Evolutionary conservation across 2,113 vertebrate genomes (phyloP).

Genomic region (Callithrix jacchus): DNA sequence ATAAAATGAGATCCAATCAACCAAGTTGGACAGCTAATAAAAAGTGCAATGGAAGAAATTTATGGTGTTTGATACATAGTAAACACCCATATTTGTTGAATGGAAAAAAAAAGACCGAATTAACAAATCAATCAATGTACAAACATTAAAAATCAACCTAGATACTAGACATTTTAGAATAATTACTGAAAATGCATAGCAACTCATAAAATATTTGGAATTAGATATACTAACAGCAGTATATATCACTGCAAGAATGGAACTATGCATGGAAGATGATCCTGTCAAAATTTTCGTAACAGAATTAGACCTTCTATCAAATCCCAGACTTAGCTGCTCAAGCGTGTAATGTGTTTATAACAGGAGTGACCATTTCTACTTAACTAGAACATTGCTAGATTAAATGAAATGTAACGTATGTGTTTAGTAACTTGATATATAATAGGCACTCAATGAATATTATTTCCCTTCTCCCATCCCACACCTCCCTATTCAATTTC

Average conservation of each 20-base stretch:
- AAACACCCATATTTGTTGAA: constrained; percentile 8
- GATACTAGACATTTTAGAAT: background rate
- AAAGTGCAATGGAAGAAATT: background rate
- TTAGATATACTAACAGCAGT: background rate
- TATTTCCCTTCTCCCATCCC: background rate
- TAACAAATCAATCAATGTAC: background rate
- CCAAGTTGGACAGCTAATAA: background rate
- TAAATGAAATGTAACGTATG: background rate
- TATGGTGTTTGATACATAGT: background rate
- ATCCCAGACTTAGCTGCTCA: background rate
- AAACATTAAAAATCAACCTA: constrained; percentile 1
- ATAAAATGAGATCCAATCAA: constrained; percentile 8
- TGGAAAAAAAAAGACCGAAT: background rate
- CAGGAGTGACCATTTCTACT: background rate
- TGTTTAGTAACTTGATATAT: background rate
- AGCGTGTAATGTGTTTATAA: background rate
- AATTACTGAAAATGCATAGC: background rate
- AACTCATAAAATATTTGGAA: constrained; percentile 26
- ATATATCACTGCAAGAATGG: background rate
- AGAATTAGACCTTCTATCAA: background rate
- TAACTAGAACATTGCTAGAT: background rate
- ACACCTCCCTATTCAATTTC: background rate
- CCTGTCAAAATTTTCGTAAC: background rate
- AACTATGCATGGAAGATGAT: background rate
- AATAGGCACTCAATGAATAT: background rate